These are phyloP conservation scores for Oreochromis niloticus DNA, from an alignment of 2,113 vertebrate species.

Conservation along the genomic window DNA sequence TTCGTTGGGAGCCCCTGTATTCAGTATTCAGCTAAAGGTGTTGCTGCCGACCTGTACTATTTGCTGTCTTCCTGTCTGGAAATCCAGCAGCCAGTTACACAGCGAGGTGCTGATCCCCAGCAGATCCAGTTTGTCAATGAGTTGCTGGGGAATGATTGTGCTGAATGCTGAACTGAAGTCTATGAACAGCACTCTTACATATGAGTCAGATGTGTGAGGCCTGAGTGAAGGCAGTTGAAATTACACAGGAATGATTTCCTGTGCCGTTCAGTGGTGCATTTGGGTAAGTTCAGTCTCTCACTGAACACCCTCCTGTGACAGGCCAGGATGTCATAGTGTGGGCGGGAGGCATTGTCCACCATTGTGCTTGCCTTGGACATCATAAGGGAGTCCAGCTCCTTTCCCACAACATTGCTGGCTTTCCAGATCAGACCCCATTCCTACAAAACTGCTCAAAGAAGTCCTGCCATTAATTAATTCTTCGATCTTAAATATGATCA, in stretches of 20 bases:
- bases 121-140: too few species aligned
- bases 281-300: background rate
- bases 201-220: background rate
- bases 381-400: background rate
- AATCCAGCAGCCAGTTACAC: too few species aligned
- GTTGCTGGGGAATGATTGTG: background rate
- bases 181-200: background rate
- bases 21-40: too few species aligned
- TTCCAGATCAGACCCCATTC: background rate
- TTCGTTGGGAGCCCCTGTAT: too few species aligned
- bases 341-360: background rate
- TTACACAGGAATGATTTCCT: background rate
- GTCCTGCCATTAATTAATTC: too few species aligned
- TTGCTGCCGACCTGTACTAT: too few species aligned
- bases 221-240: background rate
- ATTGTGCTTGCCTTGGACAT: background rate
- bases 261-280: background rate
- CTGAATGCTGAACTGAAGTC: background rate
- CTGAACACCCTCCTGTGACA: background rate
- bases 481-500: too few species aligned
- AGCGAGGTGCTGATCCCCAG: too few species aligned
- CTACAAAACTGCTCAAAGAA: too few species aligned
- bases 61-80: too few species aligned
- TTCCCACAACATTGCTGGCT: background rate
- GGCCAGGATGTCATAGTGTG: background rate